Conservation (phyloP, 53 echinoderm and acorn worm species). For the Arbacia lixula region DNA sequence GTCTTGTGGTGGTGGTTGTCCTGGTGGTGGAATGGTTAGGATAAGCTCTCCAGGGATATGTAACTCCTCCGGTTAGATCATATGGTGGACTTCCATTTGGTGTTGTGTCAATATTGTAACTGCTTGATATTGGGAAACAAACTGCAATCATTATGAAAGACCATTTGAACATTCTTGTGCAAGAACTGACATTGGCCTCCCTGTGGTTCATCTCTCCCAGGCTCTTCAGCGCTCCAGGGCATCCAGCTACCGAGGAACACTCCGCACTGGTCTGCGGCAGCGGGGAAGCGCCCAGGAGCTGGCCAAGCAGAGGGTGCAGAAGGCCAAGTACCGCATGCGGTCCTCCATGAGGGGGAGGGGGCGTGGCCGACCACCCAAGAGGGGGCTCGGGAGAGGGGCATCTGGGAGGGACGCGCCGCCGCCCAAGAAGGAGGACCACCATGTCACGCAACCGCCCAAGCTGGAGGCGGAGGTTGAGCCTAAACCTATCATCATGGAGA, state of each 20-base stretch:
- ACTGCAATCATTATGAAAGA: too few relatives aligned
- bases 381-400: background rate
- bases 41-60: too few relatives aligned
- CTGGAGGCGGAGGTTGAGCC: constrained; percentile 47
- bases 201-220: constrained; percentile 57
- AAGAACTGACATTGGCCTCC: constrained; percentile 36
- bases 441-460: too few relatives aligned
- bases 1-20: too few relatives aligned
- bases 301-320: constrained; percentile 82
- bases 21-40: too few relatives aligned
- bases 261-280: constrained; percentile 32
- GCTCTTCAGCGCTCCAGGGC: background rate
- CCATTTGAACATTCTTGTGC: too few relatives aligned
- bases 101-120: too few relatives aligned
- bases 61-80: too few relatives aligned
- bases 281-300: constrained; percentile 59
- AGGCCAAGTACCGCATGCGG: constrained; percentile 76
- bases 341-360: background rate
- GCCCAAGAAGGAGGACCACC: background rate
- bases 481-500: constrained; percentile 65
- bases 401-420: background rate
- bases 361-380: too few relatives aligned
- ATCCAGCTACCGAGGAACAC: constrained; percentile 23
- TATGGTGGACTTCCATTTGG: too few relatives aligned
- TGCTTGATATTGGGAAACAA: too few relatives aligned